Base-by-base conservation (phyloP, 2,888 invertebrate genomes). In the Zaprionus bogoriensis region DNA sequence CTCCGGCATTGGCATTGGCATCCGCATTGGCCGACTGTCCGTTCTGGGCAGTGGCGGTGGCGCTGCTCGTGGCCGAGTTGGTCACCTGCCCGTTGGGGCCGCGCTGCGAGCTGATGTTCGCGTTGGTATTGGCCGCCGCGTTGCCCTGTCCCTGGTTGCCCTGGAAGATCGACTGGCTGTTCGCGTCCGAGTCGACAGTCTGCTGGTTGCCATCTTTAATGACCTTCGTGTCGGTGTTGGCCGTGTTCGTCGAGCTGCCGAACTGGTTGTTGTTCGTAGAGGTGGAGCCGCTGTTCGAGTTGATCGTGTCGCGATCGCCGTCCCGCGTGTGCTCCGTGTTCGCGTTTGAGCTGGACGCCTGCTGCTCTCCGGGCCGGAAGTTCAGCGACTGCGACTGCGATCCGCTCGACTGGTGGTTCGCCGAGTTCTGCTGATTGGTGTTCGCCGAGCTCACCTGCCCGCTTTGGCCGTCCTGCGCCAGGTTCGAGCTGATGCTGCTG, bases 321-420 rank as follows among this genome's bases (percentile, higher is more conserved):
- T 58, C 71, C 27, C 67, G 55, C 0, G 67, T 76, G 10, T 89
- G 75, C 14, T 75, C 76, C 0, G 90, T 89, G 5, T 89, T 89
- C 3, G 89, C 89, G 57, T 91, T 90, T 6, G 90, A 76, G n/a
- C 82, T 81, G 25, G 87, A 72, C 0, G 89, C 89, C 63, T 89
- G 90, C 50, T 89, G 87, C 28, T 81, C 67, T 2, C 72, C 78
- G 1, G 75, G 54, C 41, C 63, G 59, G 38, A 90, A 91, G 63
- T 91, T 90, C 0, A 90, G 72, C 0, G 89, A 71, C 54, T 91
- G 91, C 52, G 90, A 89, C 70, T 91, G 91, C 1, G 89, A 89
- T 9, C 73, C 77, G 47, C 90, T 89, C 4, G 62, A 44, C 58
- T 65, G 3, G 42, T 6, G 63, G 10, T 78, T 4, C 14, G 79